Conservation (phyloP, 2,888 invertebrate species). For the Axea sp. region DNA sequence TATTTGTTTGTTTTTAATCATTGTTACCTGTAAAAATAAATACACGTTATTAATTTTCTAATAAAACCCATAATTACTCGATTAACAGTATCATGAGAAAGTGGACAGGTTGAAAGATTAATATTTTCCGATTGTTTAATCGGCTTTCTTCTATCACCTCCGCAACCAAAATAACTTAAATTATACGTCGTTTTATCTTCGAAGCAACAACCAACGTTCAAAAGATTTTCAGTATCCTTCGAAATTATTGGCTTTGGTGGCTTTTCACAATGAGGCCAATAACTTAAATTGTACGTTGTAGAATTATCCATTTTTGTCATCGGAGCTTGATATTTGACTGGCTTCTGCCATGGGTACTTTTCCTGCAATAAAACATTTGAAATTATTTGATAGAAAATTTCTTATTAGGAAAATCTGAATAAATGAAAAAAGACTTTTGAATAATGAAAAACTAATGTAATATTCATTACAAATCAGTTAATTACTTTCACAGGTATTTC, state of each 20-base stretch:
- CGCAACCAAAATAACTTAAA: slow-evolving; percentile 74
- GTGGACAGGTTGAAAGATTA: slow-evolving; percentile 68
- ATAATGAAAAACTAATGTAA: no score
- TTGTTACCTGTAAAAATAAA: no score
- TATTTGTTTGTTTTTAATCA: no score
- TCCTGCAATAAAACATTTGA: slow-evolving; percentile 59
- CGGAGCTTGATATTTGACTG: slow-evolving; percentile 68
- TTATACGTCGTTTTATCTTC: slow-evolving; percentile 76
- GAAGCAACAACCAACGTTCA: slow-evolving; percentile 70
- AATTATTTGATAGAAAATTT: no score
- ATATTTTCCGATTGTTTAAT: slow-evolving; percentile 65
- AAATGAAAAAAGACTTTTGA: no score
- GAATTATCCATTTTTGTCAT: slow-evolving; percentile 68
- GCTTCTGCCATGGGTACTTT: slow-evolving; percentile 66
- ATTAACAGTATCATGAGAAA: slow-evolving; percentile 71
- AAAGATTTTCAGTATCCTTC: slow-evolving; percentile 67
- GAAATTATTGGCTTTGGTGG: slow-evolving; percentile 65
- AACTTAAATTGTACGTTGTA: slow-evolving; percentile 76
- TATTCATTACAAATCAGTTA: no score
- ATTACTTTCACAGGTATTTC: slow-evolving; percentile 65
- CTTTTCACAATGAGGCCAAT: slow-evolving; percentile 72
- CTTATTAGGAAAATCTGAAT: no score
- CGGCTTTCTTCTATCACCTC: slow-evolving; percentile 67
- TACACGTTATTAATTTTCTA: no score
- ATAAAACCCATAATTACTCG: slow-evolving; percentile 9